These are phyloP conservation scores for Danio aesculapii DNA, from an alignment of 2,797 vertebrate genomes.

Conservation along the genomic window DNA sequence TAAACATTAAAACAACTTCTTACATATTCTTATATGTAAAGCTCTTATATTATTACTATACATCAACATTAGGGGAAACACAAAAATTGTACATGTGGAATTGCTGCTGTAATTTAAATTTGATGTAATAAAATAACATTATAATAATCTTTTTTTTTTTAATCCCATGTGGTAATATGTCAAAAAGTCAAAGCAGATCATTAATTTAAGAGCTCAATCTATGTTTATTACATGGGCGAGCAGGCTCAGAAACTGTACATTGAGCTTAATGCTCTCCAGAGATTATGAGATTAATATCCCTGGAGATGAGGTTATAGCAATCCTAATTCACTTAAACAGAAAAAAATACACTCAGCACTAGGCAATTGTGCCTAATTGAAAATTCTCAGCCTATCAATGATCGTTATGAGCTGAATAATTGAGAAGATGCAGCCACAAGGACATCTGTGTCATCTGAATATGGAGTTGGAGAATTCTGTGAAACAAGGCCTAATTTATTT, in stretches of 20 bases:
- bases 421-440: slow-evolving; percentile 10
- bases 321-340: slow-evolving; percentile 52
- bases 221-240: slow-evolving; percentile 27
- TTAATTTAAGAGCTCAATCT: slow-evolving; percentile 35
- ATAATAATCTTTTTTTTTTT: too few relatives aligned
- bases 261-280: slow-evolving; percentile 23
- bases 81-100: not conserved
- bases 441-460: not conserved
- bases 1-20: too few relatives aligned
- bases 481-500: not conserved
- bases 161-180: not conserved
- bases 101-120: not conserved
- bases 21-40: too few relatives aligned
- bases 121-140: not conserved
- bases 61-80: too few relatives aligned
- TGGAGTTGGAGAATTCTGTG: not conserved
- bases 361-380: slow-evolving; percentile 8
- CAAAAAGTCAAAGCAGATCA: not conserved
- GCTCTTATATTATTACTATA: too few relatives aligned
- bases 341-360: slow-evolving; percentile 26
- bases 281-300: slow-evolving; percentile 54
- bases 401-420: slow-evolving; percentile 38
- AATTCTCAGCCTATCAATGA: not conserved
- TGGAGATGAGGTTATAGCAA: slow-evolving; percentile 49
- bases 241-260: slow-evolving; percentile 43